Conservation (phyloP, 2,888 invertebrate genomes). For the Muscina levida region DNA sequence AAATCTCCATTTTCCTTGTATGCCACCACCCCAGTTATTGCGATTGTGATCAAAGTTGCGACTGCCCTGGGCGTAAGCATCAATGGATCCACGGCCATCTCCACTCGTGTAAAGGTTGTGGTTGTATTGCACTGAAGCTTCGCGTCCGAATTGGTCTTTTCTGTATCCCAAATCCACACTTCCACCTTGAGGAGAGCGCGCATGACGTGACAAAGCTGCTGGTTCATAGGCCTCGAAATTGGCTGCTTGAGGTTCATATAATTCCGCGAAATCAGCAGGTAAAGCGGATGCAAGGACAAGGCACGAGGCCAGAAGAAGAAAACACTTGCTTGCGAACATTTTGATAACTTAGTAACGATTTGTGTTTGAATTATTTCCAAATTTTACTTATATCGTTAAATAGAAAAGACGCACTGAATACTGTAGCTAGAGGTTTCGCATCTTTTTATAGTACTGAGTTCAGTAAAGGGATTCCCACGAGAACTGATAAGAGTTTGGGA, state of each 20-base stretch:
- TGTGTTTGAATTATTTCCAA: too few relatives aligned
- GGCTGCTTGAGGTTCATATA: neutral
- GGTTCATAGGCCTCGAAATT: neutral
- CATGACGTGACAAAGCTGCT: conserved; percentile 49
- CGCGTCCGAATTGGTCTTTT: conserved; percentile 15
- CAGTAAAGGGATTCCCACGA: too few relatives aligned
- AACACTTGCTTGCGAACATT: conserved; percentile 15
- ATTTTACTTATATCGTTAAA: too few relatives aligned
- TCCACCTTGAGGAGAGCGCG: conserved; percentile 58
- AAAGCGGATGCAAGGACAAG: neutral
- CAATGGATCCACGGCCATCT: conserved; percentile 46
- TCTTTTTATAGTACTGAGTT: too few relatives aligned
- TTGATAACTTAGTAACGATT: neutral
- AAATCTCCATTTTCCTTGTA: conserved; percentile 34
- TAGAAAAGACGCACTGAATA: too few relatives aligned
- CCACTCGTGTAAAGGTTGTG: conserved; percentile 46
- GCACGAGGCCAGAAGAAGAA: conserved; percentile 14
- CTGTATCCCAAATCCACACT: conserved; percentile 15
- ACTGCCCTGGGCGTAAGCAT: conserved; percentile 55
- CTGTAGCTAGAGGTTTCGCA: too few relatives aligned
- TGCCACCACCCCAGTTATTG: conserved; percentile 35
- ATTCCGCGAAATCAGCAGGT: neutral
- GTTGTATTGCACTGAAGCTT: conserved; percentile 30
- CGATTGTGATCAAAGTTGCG: conserved; percentile 43
- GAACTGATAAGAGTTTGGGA: too few relatives aligned